Evolutionary conservation across 2,888 invertebrate species (phyloP).

Genomic region (Dermolepida albohirtum): DNA sequence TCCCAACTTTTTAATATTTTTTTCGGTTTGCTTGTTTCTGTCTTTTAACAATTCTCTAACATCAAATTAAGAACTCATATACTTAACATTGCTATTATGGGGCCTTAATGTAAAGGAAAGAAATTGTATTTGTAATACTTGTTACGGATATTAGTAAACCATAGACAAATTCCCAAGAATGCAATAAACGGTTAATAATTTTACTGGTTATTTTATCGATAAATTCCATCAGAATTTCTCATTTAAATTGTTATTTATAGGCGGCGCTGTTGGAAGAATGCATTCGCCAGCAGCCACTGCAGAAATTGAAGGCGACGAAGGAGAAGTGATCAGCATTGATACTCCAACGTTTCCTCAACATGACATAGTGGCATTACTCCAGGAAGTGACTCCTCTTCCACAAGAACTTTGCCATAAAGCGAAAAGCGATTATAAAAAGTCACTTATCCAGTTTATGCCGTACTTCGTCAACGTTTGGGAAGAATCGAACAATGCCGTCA

Average conservation of each 20-base stretch:
- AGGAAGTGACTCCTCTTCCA: constrained; percentile 72
- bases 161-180: too few relatives aligned
- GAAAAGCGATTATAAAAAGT: constrained; percentile 46
- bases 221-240: too few relatives aligned
- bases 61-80: too few relatives aligned
- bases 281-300: constrained; percentile 75
- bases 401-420: constrained; percentile 60
- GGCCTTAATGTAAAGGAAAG: too few relatives aligned
- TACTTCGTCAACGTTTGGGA: constrained; percentile 74
- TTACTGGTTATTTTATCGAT: too few relatives aligned
- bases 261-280: constrained; percentile 70
- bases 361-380: constrained; percentile 77
- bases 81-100: too few relatives aligned
- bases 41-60: too few relatives aligned
- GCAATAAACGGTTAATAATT: too few relatives aligned
- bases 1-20: too few relatives aligned
- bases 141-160: not conserved
- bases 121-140: constrained; percentile 1
- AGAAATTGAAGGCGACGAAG: constrained; percentile 86
- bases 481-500: constrained; percentile 62
- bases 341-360: constrained; percentile 78
- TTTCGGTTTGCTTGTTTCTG: too few relatives aligned
- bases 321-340: constrained; percentile 81
- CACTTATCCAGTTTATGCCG: constrained; percentile 63
- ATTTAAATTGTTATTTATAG: constrained; percentile 53